Percentiles rank a stretch among this genome's conserved stretches.
Conservation (phyloP, 2,113 vertebrate species). For the Fukomys damarensis region DNA sequence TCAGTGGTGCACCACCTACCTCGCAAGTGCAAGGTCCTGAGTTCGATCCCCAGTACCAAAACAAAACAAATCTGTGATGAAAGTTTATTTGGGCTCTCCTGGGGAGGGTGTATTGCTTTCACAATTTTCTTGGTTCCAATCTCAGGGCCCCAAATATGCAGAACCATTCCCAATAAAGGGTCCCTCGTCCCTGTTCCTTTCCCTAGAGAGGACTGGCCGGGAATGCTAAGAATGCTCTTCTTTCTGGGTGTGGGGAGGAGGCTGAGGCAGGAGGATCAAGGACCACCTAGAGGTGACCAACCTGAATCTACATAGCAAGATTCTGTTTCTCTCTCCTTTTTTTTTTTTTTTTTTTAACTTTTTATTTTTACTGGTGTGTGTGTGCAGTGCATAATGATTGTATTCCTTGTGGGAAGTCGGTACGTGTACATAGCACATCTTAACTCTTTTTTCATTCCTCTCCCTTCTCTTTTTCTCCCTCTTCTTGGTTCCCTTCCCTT, state of each 20-base stretch:
- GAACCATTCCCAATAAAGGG: neutral
- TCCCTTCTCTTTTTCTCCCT: too few species aligned
- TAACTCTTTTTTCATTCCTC: too few species aligned
- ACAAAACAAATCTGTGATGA: neutral
- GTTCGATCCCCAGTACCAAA: neutral
- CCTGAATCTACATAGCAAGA: neutral
- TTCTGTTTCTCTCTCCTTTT: neutral
- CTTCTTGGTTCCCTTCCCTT: too few species aligned
- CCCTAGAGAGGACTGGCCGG: neutral
- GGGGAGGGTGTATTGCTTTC: neutral
- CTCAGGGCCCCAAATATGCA: neutral
- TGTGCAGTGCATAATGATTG: too few species aligned
- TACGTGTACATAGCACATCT: too few species aligned
- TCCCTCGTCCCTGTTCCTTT: neutral
- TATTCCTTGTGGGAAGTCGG: too few species aligned
- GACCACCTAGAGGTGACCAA: neutral
- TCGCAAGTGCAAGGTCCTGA: neutral
- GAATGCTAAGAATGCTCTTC: constrained; percentile 51
- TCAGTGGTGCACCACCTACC: too few species aligned
- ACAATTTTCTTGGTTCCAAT: neutral
- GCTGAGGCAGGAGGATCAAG: neutral
- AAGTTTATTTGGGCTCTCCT: neutral
- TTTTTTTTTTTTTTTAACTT: too few species aligned
- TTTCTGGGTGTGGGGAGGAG: neutral
- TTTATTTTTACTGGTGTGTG: too few species aligned